phyloP scores from a whole-genome alignment of 2,888 invertebrate species.

The Pediacus dermestoides region DNA sequence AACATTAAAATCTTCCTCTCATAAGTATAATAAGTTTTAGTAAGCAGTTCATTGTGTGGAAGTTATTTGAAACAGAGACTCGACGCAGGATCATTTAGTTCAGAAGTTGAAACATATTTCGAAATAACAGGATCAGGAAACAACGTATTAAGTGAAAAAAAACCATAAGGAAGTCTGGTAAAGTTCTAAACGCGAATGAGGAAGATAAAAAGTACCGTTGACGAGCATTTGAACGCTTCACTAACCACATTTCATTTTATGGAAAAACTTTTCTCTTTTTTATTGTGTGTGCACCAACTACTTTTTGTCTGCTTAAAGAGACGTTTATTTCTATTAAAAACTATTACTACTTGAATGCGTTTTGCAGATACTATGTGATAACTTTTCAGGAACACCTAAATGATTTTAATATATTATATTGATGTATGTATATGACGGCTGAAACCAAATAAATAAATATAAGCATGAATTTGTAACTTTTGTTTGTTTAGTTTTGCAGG shows the following conservation, averaged over 20 bases:
- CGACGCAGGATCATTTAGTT: slow-evolving; percentile 13
- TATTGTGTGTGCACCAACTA: slow-evolving; percentile 18
- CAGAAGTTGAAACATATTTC: slow-evolving; percentile 28
- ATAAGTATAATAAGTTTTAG: too few relatives aligned
- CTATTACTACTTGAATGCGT: too few relatives aligned
- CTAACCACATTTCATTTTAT: slow-evolving; percentile 42
- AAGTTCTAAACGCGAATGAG: slow-evolving; percentile 35
- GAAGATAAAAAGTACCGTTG: slow-evolving; percentile 40
- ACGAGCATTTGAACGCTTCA: slow-evolving; percentile 45
- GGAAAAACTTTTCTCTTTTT: slow-evolving; percentile 38
- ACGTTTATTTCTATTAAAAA: slow-evolving; percentile 24
- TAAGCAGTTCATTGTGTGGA: slow-evolving; percentile 9
- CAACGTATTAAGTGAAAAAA: slow-evolving; percentile 35
- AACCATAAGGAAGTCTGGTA: slow-evolving; percentile 33
- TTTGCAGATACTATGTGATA: too few relatives aligned
- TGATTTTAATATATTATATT: too few relatives aligned
- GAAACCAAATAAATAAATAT: too few relatives aligned
- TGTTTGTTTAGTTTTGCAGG: too few relatives aligned
- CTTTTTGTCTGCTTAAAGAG: slow-evolving; percentile 18
- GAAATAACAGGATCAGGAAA: slow-evolving; percentile 35
- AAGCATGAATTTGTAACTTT: too few relatives aligned
- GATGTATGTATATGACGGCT: too few relatives aligned
- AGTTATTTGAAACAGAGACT: slow-evolving; percentile 13
- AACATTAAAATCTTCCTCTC: too few relatives aligned
- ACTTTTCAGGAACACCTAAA: too few relatives aligned